Evolutionary conservation across 2,797 vertebrate species (phyloP).

Genomic region (Ctenopoma kingsleyae): DNA sequence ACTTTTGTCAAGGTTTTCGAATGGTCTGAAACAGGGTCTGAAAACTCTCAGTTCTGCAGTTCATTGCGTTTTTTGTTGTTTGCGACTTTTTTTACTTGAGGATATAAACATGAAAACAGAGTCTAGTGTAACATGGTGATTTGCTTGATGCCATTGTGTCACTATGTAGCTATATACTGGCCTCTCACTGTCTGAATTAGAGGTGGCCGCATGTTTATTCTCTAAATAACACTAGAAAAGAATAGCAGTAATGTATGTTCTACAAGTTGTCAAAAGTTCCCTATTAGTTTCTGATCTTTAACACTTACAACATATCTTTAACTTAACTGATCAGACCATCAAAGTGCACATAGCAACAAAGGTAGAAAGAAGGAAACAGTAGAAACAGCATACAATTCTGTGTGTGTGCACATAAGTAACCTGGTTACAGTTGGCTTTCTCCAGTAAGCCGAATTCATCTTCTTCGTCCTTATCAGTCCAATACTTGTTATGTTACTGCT

Average conservation of each 20-base stretch:
- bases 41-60: conserved; percentile 9
- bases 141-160: conserved; percentile 22
- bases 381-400: background rate
- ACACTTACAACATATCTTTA: background rate
- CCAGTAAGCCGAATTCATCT: too few relatives aligned
- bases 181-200: background rate
- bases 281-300: conserved; percentile 15
- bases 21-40: conserved; percentile 5
- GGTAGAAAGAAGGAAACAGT: background rate
- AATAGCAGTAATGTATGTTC: background rate
- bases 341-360: too few relatives aligned
- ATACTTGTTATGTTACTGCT: too few relatives aligned
- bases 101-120: conserved; percentile 82
- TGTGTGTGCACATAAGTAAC: too few relatives aligned
- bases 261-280: background rate
- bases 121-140: conserved; percentile 75
- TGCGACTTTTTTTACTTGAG: conserved; percentile 86
- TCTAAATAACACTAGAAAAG: background rate
- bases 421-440: too few relatives aligned
- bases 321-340: background rate
- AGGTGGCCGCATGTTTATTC: background rate
- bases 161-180: background rate
- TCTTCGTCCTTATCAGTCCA: too few relatives aligned
- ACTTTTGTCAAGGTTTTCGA: conserved; percentile 8
- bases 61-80: conserved; percentile 43